These are phyloP conservation scores for Chrysodeixis includens DNA, from an alignment of 2,888 invertebrate genomes.

Conservation along the genomic window DNA sequence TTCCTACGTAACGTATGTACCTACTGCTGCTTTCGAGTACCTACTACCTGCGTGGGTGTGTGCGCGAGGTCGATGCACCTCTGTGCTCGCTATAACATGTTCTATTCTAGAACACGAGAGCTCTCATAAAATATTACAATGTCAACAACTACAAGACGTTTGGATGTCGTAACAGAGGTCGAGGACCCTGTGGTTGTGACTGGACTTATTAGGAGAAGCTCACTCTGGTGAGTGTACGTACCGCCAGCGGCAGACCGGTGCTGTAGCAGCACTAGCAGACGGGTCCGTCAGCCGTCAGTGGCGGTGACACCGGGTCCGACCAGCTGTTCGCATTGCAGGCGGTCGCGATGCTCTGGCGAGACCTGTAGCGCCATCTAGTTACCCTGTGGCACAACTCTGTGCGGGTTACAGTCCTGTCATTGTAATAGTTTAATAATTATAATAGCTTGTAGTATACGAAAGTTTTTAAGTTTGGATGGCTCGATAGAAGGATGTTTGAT, in stretches of 20 bases:
- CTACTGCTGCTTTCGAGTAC: not conserved
- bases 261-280: no score
- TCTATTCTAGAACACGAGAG: slow-evolving; percentile 10
- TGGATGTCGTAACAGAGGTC: not conserved
- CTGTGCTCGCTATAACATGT: slow-evolving; percentile 12
- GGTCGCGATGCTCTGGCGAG: slow-evolving; percentile 4
- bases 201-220: no score
- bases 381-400: not conserved
- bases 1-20: slow-evolving; percentile 14
- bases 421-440: no score
- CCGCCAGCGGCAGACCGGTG: no score
- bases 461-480: no score
- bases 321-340: slow-evolving; percentile 23
- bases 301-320: not conserved
- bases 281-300: no score
- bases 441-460: no score
- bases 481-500: no score
- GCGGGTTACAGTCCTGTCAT: no score
- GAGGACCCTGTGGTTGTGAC: slow-evolving; percentile 8
- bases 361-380: slow-evolving; percentile 39
- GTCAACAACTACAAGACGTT: slow-evolving; percentile 5
- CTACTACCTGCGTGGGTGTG: not conserved
- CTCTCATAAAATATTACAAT: not conserved
- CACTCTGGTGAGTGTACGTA: no score
- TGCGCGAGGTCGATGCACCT: slow-evolving; percentile 36